These are phyloP conservation scores for Leucoraja ocellata DNA, from an alignment of 2,797 vertebrate species.

Conservation along the genomic window DNA sequence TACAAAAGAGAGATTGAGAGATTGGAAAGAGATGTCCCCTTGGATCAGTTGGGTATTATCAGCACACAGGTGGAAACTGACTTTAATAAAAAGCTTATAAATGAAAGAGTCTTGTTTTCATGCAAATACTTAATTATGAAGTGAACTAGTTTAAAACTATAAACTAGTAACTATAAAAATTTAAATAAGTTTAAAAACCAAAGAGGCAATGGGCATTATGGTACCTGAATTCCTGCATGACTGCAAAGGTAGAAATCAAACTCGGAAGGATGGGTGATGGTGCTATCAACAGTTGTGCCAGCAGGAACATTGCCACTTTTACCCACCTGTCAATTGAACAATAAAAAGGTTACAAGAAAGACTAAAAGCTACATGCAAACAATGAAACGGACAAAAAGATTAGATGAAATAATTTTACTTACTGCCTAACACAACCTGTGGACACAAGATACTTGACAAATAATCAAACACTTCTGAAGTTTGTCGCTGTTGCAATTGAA, in stretches of 20 bases:
- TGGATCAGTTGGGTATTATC: background rate
- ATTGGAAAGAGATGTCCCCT: too few species aligned
- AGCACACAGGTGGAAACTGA: background rate
- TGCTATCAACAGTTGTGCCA: constrained; percentile 96
- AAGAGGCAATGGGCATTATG: background rate
- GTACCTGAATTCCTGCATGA: constrained; percentile 97
- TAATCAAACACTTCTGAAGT: background rate
- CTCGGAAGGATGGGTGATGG: constrained; percentile 96
- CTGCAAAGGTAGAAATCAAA: constrained; percentile 99
- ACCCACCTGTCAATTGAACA: constrained; percentile 69
- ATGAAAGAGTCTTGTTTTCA: background rate
- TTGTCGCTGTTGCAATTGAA: background rate
- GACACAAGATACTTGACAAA: background rate
- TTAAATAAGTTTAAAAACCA: background rate
- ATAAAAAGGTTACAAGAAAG: background rate
- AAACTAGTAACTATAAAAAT: background rate
- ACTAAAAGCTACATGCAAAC: background rate
- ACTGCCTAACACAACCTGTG: background rate
- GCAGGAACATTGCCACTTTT: constrained; percentile 97
- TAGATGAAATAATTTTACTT: background rate
- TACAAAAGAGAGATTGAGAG: too few species aligned
- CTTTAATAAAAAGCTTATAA: background rate
- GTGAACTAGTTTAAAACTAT: background rate
- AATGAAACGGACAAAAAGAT: background rate
- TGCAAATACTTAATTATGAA: background rate